Conservation (phyloP, 1,140 invertebrate genomes). For the Trachymyrmex septentrionalis region DNA sequence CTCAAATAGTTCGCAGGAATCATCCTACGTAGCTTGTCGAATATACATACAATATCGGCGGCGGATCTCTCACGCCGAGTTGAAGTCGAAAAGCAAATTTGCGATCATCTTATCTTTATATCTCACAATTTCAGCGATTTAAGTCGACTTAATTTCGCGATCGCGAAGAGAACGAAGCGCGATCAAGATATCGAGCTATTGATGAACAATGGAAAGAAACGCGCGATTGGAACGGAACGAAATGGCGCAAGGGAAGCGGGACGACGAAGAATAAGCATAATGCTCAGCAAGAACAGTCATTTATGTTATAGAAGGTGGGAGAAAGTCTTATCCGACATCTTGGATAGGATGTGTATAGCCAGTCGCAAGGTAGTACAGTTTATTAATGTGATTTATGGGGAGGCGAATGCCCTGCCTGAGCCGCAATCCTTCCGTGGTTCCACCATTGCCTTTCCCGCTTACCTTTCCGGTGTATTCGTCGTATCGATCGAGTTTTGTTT, state of each 20-base stretch:
- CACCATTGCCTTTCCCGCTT: slow-evolving; percentile 15
- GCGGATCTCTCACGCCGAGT: neutral
- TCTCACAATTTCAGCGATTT: slow-evolving; percentile 37
- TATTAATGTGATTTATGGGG: slow-evolving; percentile 80
- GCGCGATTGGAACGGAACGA: slow-evolving; percentile 11
- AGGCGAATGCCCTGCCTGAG: slow-evolving; percentile 64
- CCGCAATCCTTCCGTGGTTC: slow-evolving; percentile 43
- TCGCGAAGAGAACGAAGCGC: neutral
- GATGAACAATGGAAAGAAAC: slow-evolving; percentile 31
- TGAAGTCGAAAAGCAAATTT: neutral
- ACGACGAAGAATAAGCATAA: slow-evolving; percentile 56
- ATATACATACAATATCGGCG: neutral
- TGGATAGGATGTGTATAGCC: slow-evolving; percentile 55
- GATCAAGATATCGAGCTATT: slow-evolving; percentile 63
- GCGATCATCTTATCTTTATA: slow-evolving; percentile 35
- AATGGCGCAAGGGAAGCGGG: neutral
- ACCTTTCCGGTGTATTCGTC: slow-evolving; percentile 27
- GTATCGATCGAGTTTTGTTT: slow-evolving; percentile 72
- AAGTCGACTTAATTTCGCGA: no score
- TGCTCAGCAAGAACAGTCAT: slow-evolving; percentile 46
- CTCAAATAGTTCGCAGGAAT: neutral
- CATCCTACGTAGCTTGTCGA: neutral
- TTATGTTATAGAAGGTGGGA: slow-evolving; percentile 23
- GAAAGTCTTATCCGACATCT: slow-evolving; percentile 63
- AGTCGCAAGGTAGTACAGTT: slow-evolving; percentile 68